Base-by-base conservation (phyloP, 2,113 vertebrate species). In the Gallinago paraguaiae region DNA sequence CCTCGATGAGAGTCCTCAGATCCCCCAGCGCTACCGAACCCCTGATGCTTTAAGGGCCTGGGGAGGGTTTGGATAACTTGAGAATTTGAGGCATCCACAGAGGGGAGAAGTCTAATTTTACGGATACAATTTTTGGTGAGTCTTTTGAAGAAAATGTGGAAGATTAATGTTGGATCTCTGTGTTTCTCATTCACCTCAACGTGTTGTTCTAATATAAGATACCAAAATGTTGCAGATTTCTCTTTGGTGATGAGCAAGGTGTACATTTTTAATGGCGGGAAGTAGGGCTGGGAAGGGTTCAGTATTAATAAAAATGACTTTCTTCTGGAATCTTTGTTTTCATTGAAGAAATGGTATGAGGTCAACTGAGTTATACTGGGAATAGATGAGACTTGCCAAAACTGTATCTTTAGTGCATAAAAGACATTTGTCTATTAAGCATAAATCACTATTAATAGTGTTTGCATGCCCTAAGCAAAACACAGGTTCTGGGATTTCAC, bases 401-500 rank as follows among this genome's bases (percentile, higher is more conserved):
- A 43, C 13, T 14, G 39, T 20, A 63, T 1, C 28, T 59, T 27
- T 43, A 74, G 25, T 20, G 18, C 57, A 37, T 8, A 31, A 56
- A 51, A 15, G 23, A 31, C 37, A 13, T 15, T 5, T 69, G 59
- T 15, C 18, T 13, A 22, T 6, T 33, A 30, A 14, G 64, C 27
- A 43, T 1, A 37, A 48, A 30, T 2, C 65, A 24, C 0, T 4
- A 37, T 17, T 10, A 22, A 43, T 6, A 2, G 4, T 41, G 57
- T 18, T 4, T 37, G 64, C 14, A 30, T 1, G 1, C 3, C 43
- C 59, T 35, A 33, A 39, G 54, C 39, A 59, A 33, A 51, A 54
- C 1, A 23, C 35, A 13, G 43, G 68, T 7, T 46, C 60, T 17
- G 10, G 77, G 31, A 22, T 17, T 31, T 56, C 13, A 23, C 33